Evolutionary conservation across 2,888 invertebrate genomes (phyloP).

Genomic region (Metellina segmentata): DNA sequence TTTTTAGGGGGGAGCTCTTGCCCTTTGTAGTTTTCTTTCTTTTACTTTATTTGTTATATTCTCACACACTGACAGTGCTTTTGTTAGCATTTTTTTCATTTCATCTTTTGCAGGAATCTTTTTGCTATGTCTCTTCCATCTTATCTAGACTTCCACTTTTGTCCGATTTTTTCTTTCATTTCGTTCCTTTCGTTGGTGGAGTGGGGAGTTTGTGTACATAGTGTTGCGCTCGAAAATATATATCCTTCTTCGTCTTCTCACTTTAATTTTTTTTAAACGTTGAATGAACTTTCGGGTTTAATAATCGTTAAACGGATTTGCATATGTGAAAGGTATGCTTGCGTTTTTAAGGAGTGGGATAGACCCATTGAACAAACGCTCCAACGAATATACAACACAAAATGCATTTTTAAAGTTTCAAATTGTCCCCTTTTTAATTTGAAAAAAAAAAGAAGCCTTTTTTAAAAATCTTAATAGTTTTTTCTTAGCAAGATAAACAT

Average conservation of each 20-base stretch:
- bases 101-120: neutral
- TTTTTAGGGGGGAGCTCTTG: conserved; percentile 24
- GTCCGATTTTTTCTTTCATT: conserved; percentile 17
- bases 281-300: no score
- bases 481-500: no score
- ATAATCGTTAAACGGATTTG: no score
- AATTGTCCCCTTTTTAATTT: no score
- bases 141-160: conserved; percentile 18
- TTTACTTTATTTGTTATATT: conserved; percentile 60
- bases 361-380: no score
- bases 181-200: conserved; percentile 20
- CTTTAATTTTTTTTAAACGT: neutral
- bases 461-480: no score
- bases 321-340: no score
- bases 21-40: conserved; percentile 60
- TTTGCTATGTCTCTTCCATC: neutral
- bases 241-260: neutral
- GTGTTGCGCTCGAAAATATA: neutral
- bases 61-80: conserved; percentile 44
- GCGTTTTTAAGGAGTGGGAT: no score
- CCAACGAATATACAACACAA: no score
- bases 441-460: no score
- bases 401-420: no score
- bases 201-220: conserved; percentile 11
- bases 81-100: conserved; percentile 11